A percentile compares a stretch with the other conserved stretches of the same genome.
phyloP scores from a whole-genome alignment of 2,113 vertebrate genomes.

The Menidia beryllina region DNA sequence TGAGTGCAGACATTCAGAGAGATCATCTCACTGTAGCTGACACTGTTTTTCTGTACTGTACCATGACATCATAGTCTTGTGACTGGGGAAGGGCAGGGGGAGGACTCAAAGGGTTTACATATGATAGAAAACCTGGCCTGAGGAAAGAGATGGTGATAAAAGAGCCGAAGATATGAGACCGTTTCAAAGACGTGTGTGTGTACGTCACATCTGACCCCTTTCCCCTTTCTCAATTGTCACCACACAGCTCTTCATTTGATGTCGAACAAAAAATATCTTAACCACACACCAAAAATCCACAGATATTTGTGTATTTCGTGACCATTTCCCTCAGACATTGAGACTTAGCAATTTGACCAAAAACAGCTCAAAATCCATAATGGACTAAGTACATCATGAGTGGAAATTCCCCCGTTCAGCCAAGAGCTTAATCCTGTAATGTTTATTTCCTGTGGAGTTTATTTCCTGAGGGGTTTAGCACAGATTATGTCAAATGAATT shows the following conservation, averaged over 20 bases:
- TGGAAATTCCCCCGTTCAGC: background rate
- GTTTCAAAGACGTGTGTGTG: constrained; percentile 18
- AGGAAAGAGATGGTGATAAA: constrained; percentile 39
- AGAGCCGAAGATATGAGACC: constrained; percentile 37
- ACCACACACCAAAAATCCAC: background rate
- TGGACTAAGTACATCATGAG: background rate
- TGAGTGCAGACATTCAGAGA: constrained; percentile 18
- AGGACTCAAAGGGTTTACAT: constrained; percentile 69
- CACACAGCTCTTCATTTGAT: background rate
- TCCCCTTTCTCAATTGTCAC: constrained; percentile 2
- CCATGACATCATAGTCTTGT: constrained; percentile 78
- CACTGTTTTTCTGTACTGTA: constrained; percentile 68
- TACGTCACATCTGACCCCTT: constrained; percentile 19
- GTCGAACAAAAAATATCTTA: background rate
- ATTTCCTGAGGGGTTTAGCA: constrained; percentile 5
- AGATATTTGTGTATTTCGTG: background rate
- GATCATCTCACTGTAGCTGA: constrained; percentile 64
- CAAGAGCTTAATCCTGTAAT: constrained; percentile 3
- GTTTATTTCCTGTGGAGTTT: constrained; percentile 7
- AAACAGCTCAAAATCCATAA: no score
- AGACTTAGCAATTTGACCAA: background rate
- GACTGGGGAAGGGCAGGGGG: constrained; percentile 77
- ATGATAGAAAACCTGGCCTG: constrained; percentile 71
- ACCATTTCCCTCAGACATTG: background rate
- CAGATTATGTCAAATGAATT: constrained; percentile 1